These are phyloP conservation scores for Eupithecia subfuscata DNA, from an alignment of 2,888 invertebrate species.

Conservation along the genomic window DNA sequence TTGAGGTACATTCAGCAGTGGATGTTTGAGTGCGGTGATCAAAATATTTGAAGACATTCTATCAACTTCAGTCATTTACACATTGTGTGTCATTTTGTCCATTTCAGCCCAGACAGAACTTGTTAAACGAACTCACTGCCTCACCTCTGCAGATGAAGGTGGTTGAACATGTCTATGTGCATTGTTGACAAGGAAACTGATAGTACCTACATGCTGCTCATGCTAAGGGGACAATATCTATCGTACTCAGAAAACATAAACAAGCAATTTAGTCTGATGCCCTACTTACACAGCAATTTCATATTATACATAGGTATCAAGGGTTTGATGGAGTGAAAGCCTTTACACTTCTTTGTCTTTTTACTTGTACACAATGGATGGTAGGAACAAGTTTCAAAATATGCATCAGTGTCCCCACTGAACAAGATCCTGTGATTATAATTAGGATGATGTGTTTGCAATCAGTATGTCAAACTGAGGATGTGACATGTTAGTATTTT, in stretches of 20 bases:
- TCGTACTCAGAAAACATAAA: not conserved
- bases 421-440: not conserved
- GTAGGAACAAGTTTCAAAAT: not conserved
- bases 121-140: not conserved
- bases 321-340: not conserved
- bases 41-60: not conserved
- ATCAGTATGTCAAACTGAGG: not conserved
- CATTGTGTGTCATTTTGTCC: not conserved
- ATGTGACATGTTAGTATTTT: not conserved
- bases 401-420: not conserved
- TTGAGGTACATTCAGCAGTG: not conserved
- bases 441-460: not conserved
- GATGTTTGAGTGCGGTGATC: not conserved
- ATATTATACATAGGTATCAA: not conserved
- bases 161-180: not conserved
- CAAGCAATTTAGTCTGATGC: not conserved
- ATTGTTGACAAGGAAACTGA: not conserved
- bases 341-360: not conserved
- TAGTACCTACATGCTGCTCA: not conserved
- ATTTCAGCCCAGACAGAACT: not conserved
- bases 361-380: not conserved
- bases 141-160: not conserved
- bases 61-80: too few species aligned
- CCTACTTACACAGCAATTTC: not conserved
- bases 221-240: not conserved